phyloP scores from a whole-genome alignment of 2,113 vertebrate species.

The Pelvicachromis taeniatus region DNA sequence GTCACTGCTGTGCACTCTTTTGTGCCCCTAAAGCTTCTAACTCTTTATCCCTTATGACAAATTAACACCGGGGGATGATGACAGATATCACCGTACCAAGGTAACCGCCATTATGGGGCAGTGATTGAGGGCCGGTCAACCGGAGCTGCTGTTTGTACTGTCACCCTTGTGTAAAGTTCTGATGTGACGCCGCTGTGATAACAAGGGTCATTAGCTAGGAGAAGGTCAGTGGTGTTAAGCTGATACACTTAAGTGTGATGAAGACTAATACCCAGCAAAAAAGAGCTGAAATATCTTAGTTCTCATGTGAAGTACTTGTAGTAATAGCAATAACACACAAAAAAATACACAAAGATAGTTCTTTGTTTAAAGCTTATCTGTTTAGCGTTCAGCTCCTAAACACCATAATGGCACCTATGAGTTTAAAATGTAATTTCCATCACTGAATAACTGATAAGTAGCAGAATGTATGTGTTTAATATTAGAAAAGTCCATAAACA shows the following conservation, averaged over 20 bases:
- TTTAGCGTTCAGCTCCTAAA: background rate
- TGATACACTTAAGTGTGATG: conserved; percentile 41
- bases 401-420: background rate
- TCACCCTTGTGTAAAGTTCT: conserved; percentile 49
- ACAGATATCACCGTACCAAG: conserved; percentile 59
- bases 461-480: background rate
- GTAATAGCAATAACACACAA: background rate
- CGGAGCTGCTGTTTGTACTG: conserved; percentile 54
- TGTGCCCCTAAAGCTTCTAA: conserved; percentile 13
- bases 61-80: conserved; percentile 53
- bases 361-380: background rate
- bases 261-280: conserved; percentile 34
- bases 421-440: background rate
- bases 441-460: background rate
- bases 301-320: background rate
- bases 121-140: conserved; percentile 44
- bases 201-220: conserved; percentile 61
- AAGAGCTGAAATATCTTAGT: background rate
- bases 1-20: conserved; percentile 11
- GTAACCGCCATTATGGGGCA: conserved; percentile 50
- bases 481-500: background rate
- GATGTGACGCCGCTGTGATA: conserved; percentile 38
- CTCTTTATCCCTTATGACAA: conserved; percentile 42
- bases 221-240: conserved; percentile 63
- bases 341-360: background rate